Percentiles rank a stretch among this genome's conserved stretches.
Evolutionary conservation across 2,888 invertebrate genomes (phyloP).

Genomic region (Clostera curtula): DNA sequence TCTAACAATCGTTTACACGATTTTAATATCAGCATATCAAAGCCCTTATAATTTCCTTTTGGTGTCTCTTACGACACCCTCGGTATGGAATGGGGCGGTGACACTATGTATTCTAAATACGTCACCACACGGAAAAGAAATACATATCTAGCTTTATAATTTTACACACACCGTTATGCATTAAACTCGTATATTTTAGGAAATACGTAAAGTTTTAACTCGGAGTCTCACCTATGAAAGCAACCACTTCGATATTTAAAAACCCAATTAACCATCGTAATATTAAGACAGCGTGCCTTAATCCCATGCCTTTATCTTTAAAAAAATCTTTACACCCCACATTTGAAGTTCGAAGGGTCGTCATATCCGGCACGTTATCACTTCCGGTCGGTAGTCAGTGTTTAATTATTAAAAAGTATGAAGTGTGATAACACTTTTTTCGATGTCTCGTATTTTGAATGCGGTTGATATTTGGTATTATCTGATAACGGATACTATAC

Average conservation of each 20-base stretch:
- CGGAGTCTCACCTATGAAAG: too few species aligned
- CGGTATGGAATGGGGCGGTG: too few species aligned
- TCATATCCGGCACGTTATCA: conserved; percentile 39
- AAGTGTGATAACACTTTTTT: conserved; percentile 31
- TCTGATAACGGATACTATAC: conserved; percentile 7
- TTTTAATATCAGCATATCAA: too few species aligned
- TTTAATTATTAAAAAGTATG: conserved; percentile 35
- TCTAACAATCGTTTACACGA: too few species aligned
- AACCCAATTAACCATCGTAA: conserved; percentile 22
- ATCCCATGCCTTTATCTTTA: conserved; percentile 13
- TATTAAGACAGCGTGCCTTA: conserved; percentile 17
- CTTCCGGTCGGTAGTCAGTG: conserved; percentile 38
- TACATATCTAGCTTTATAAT: too few species aligned
- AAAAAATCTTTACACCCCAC: conserved; percentile 15
- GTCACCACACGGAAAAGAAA: too few species aligned
- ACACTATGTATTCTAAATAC: too few species aligned
- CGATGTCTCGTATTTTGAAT: conserved; percentile 5
- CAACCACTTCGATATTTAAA: conserved; percentile 6
- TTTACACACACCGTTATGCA: too few species aligned
- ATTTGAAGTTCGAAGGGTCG: conserved; percentile 21
- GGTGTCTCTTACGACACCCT: too few species aligned
- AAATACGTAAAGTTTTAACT: too few species aligned
- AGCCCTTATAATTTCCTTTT: too few species aligned
- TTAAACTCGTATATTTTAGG: too few species aligned
- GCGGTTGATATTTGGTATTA: conserved; percentile 9